Evolutionary conservation across 23 tunicate genomes (phyloP).

Genomic region (Botrylloides violaceus): DNA sequence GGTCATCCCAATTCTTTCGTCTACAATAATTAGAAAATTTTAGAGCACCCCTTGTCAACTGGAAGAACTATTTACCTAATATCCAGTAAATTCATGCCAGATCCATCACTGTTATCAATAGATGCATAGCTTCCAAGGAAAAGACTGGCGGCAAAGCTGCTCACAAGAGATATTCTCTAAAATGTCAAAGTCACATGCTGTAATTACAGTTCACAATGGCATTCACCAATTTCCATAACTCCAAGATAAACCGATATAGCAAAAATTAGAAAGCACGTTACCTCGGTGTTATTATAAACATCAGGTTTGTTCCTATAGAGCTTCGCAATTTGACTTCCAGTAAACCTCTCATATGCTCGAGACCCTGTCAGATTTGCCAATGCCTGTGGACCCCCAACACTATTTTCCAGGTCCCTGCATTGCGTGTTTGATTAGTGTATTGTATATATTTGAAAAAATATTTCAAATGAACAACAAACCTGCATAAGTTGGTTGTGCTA

Average conservation of each 20-base stretch:
- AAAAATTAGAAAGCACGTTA: no score
- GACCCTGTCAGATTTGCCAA: constrained; percentile 77
- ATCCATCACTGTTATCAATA: constrained; percentile 85
- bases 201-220: no score
- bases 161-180: constrained; percentile 83
- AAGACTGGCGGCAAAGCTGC: constrained; percentile 77
- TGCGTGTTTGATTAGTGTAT: not conserved
- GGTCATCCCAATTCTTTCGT: constrained; percentile 43
- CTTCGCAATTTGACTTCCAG: constrained; percentile 80
- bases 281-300: constrained; percentile 72
- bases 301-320: constrained; percentile 30
- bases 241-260: no score
- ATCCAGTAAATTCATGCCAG: constrained; percentile 88
- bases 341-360: constrained; percentile 87
- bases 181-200: no score
- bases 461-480: constrained; percentile 16
- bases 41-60: no score
- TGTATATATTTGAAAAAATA: not conserved
- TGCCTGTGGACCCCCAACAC: constrained; percentile 51
- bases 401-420: constrained; percentile 45
- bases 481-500: constrained; percentile 71
- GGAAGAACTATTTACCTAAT: constrained; percentile 27
- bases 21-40: constrained; percentile 22
- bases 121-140: constrained; percentile 80
- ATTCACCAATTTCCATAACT: no score